Evolutionary conservation across 2,797 vertebrate genomes (phyloP).

Genomic region (Hapalemur alaotrensis): DNA sequence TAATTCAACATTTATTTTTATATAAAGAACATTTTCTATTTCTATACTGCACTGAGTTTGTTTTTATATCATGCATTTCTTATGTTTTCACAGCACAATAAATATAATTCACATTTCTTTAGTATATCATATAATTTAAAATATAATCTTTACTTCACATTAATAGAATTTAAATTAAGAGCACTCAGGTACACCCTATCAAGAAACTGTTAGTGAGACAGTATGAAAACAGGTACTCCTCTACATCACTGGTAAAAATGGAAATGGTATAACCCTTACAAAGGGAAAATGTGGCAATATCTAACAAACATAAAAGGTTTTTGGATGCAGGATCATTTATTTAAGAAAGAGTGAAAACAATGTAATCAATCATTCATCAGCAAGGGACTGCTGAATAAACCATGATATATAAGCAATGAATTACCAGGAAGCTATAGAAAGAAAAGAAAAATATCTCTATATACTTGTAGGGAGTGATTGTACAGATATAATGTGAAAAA

Average conservation of each 20-base stretch:
- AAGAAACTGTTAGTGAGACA: neutral
- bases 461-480: neutral
- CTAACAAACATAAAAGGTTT: neutral
- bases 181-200: neutral
- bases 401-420: neutral
- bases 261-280: neutral
- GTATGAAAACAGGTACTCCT: neutral
- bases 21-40: neutral
- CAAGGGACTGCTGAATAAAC: neutral
- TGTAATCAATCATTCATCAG: neutral
- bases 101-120: slow-evolving; percentile 6
- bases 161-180: slow-evolving; percentile 16
- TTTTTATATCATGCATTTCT: neutral
- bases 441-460: neutral
- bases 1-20: slow-evolving; percentile 11
- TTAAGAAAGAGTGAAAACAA: neutral
- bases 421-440: neutral
- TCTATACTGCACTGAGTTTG: neutral
- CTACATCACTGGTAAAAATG: neutral
- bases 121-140: neutral
- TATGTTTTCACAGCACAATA: neutral
- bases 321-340: neutral
- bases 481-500: neutral
- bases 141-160: neutral
- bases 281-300: neutral